These are phyloP conservation scores for Hippocampus guttulatus DNA, from an alignment of 2,113 vertebrate genomes.

Conservation along the genomic window DNA sequence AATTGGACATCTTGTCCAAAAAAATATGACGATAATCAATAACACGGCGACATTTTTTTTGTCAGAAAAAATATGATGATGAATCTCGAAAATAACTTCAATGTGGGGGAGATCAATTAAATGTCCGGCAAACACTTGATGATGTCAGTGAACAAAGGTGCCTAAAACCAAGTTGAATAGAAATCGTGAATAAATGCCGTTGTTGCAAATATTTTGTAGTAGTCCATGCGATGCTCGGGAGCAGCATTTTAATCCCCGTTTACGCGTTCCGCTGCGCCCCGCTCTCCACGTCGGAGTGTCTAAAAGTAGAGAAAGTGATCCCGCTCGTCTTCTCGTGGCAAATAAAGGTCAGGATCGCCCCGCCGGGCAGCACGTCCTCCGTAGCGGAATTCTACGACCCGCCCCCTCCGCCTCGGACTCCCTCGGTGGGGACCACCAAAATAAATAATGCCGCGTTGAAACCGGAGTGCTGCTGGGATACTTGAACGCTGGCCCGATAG, in stretches of 20 bases:
- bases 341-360: conserved; percentile 47
- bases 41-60: no score
- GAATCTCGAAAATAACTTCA: no score
- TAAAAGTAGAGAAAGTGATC: conserved; percentile 40
- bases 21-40: no score
- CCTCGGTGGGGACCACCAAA: conserved; percentile 11
- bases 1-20: no score
- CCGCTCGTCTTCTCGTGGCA: conserved; percentile 40
- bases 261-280: background rate
- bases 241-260: conserved; percentile 43
- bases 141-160: no score
- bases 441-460: conserved; percentile 41
- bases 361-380: background rate
- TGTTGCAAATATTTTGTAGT: no score
- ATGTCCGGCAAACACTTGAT: no score
- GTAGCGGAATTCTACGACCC: conserved; percentile 6
- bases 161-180: no score
- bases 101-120: no score
- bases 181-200: no score
- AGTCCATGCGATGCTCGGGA: background rate
- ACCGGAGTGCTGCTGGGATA: conserved; percentile 28
- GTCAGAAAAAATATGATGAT: no score
- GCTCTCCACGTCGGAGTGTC: conserved; percentile 30
- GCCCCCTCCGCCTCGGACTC: background rate
- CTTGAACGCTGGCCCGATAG: conserved; percentile 34